Conservation (phyloP, 2,888 invertebrate genomes). For the Myopa testacea region DNA sequence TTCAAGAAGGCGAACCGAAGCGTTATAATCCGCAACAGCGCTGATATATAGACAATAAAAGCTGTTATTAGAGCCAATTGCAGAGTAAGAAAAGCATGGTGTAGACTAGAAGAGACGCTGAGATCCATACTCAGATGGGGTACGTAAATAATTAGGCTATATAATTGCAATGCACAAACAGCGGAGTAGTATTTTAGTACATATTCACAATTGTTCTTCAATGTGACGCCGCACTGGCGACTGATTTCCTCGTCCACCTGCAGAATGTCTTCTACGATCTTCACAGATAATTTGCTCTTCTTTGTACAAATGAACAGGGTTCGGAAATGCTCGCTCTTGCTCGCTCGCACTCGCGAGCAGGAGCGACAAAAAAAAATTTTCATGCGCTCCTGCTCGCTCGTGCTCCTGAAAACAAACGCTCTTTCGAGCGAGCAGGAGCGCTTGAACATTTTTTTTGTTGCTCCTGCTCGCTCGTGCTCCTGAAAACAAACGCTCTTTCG, state of each 20-base stretch:
- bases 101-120: slow-evolving; percentile 35
- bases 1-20: slow-evolving; percentile 61
- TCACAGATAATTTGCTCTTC: slow-evolving; percentile 56
- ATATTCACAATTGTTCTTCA: slow-evolving; percentile 58
- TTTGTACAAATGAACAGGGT: slow-evolving; percentile 56
- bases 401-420: no score
- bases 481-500: no score
- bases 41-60: slow-evolving; percentile 59
- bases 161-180: slow-evolving; percentile 56
- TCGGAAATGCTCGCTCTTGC: slow-evolving; percentile 57
- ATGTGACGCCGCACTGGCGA: slow-evolving; percentile 51
- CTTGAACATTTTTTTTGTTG: no score
- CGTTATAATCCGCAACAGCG: slow-evolving; percentile 58
- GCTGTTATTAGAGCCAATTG: slow-evolving; percentile 55
- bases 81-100: slow-evolving; percentile 54
- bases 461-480: no score
- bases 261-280: slow-evolving; percentile 61
- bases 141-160: slow-evolving; percentile 57
- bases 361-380: no score
- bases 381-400: no score
- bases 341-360: no score
- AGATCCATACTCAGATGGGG: slow-evolving; percentile 56
- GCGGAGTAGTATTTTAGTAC: slow-evolving; percentile 54
- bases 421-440: no score
- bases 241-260: slow-evolving; percentile 60